A percentile compares a stretch with the other conserved stretches of the same genome.
Evolutionary conservation across 1,140 invertebrate genomes (phyloP).

Genomic region (Pseudomyrmex pallidus): DNA sequence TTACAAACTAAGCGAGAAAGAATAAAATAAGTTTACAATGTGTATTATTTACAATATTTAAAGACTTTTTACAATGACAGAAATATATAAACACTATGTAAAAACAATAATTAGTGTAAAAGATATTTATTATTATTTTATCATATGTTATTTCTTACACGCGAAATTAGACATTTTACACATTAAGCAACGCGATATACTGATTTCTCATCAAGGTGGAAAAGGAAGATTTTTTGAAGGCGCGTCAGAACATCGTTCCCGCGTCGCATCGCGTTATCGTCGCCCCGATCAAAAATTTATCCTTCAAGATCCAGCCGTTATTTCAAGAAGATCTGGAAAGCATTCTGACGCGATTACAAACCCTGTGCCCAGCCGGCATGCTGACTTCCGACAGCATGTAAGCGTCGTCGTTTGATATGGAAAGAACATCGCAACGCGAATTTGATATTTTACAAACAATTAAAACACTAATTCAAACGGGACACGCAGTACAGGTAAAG

Average conservation of each 20-base stretch:
- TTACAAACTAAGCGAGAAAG: not conserved
- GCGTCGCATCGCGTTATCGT: conserved; percentile 87
- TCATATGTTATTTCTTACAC: not conserved
- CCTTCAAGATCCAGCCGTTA: conserved; percentile 86
- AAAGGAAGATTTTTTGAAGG: conserved; percentile 88
- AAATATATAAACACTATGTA: not conserved
- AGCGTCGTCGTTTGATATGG: conserved; percentile 2
- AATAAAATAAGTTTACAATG: not conserved
- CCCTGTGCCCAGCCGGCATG: conserved; percentile 80
- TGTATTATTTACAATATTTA: no score
- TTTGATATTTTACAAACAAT: not conserved
- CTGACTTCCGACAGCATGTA: conserved; percentile 77
- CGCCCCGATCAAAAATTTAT: conserved; percentile 86
- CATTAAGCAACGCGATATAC: not conserved
- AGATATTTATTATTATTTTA: not conserved
- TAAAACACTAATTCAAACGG: not conserved
- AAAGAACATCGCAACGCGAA: not conserved
- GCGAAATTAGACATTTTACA: not conserved
- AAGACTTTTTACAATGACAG: no score
- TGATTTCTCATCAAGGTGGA: conserved; percentile 83
- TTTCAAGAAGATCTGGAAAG: conserved; percentile 84
- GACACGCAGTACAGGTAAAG: conserved; percentile 69
- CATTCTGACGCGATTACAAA: conserved; percentile 79
- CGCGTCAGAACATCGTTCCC: conserved; percentile 89
- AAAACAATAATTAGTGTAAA: not conserved